Conservation (phyloP, 2,888 invertebrate species). For the Sesamia inferens region DNA sequence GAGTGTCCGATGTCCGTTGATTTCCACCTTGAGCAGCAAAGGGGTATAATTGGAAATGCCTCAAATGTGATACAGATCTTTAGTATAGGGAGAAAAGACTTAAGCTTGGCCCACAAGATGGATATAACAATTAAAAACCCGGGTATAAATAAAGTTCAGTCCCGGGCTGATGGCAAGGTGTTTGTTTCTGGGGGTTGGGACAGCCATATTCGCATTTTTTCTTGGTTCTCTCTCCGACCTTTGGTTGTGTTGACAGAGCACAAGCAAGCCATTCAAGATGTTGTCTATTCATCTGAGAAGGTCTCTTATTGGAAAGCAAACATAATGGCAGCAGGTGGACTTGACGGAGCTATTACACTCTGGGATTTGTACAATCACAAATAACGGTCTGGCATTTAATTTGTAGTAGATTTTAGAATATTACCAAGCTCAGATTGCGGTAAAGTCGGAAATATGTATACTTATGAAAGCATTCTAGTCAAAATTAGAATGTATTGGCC, state of each 20-base stretch:
- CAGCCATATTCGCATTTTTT: slow-evolving; percentile 93
- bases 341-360: slow-evolving; percentile 93
- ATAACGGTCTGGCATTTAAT: slow-evolving; percentile 75
- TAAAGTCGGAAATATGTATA: slow-evolving; percentile 46
- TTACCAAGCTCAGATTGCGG: slow-evolving; percentile 56
- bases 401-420: slow-evolving; percentile 60
- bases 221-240: slow-evolving; percentile 93
- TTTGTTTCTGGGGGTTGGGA: slow-evolving; percentile 95
- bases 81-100: slow-evolving; percentile 89
- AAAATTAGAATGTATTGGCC: slow-evolving; percentile 55
- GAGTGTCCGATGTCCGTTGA: slow-evolving; percentile 93
- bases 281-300: slow-evolving; percentile 92
- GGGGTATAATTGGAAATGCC: slow-evolving; percentile 92
- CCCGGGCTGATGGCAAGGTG: slow-evolving; percentile 93
- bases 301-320: slow-evolving; percentile 93
- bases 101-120: slow-evolving; percentile 89
- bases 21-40: slow-evolving; percentile 91
- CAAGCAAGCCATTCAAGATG: slow-evolving; percentile 92
- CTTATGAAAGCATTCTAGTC: slow-evolving; percentile 55
- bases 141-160: slow-evolving; percentile 92
- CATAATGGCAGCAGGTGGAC: slow-evolving; percentile 94
- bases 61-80: slow-evolving; percentile 91
- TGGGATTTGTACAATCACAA: slow-evolving; percentile 94
- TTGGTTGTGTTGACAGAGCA: slow-evolving; percentile 94
- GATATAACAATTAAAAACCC: slow-evolving; percentile 93